Conservation (phyloP, 2,888 invertebrate species). For the Lithophane leautieri region DNA sequence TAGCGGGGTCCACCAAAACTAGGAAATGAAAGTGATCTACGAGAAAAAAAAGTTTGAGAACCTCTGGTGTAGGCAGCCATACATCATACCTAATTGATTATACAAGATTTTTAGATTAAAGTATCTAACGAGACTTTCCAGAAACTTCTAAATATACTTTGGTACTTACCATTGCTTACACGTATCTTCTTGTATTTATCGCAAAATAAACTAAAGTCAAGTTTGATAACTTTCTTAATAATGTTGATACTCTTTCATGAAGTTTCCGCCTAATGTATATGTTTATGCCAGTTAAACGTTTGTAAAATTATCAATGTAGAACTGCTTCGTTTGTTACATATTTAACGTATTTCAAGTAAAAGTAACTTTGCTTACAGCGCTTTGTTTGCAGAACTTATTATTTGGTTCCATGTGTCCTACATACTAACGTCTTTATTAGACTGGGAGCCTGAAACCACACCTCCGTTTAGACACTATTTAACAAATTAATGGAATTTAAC, state of each 20-base stretch:
- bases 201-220: slow-evolving; percentile 40
- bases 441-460: no score
- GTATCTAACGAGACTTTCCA: slow-evolving; percentile 4
- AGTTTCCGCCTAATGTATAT: slow-evolving; percentile 39
- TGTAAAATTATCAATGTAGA: not conserved
- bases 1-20: no score
- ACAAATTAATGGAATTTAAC: no score
- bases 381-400: no score
- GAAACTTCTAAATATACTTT: slow-evolving; percentile 37
- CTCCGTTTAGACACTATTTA: no score
- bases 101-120: slow-evolving; percentile 1
- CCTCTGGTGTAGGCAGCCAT: no score
- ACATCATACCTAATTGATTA: slow-evolving; percentile 1
- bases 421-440: no score
- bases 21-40: no score
- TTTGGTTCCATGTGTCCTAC: no score
- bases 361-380: no score
- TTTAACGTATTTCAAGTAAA: no score
- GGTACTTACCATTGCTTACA: slow-evolving; percentile 27
- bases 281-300: slow-evolving; percentile 24
- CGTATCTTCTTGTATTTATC: slow-evolving; percentile 32
- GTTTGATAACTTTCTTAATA: slow-evolving; percentile 43
- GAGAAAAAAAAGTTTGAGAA: no score
- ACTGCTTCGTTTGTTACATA: not conserved
- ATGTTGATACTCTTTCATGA: slow-evolving; percentile 37